Evolutionary conservation across 2,113 vertebrate species (phyloP).

Genomic region (Hylia prasina): DNA sequence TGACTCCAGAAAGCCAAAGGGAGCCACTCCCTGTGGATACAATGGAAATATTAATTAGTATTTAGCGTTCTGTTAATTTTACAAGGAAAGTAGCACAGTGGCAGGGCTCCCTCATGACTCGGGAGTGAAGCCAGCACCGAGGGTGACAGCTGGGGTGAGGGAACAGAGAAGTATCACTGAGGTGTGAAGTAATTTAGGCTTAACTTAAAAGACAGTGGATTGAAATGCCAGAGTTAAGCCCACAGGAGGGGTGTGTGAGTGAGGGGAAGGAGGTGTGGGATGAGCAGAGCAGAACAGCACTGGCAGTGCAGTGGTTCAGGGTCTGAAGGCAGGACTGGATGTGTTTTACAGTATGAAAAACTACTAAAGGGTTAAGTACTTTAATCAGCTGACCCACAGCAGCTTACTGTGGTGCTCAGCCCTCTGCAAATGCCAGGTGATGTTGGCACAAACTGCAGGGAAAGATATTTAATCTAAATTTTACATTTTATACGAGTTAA

Average conservation of each 20-base stretch:
- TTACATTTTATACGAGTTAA: neutral
- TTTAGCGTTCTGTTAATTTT: neutral
- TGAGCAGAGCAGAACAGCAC: neutral
- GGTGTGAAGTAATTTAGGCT: neutral
- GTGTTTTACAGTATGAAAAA: neutral
- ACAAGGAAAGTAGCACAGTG: neutral
- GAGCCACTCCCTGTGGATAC: neutral
- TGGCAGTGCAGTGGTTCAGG: neutral
- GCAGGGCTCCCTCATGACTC: neutral
- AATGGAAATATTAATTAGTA: neutral
- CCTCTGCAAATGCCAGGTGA: neutral
- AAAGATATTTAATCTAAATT: neutral
- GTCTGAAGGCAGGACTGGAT: neutral
- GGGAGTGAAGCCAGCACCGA: neutral
- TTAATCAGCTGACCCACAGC: neutral
- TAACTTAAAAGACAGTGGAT: neutral
- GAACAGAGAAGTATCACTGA: neutral
- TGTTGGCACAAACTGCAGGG: neutral
- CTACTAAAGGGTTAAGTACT: neutral
- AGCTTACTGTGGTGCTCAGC: neutral
- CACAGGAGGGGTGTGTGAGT: neutral
- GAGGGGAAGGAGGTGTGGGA: neutral
- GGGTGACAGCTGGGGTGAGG: neutral
- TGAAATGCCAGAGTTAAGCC: neutral
- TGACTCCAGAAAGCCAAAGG: neutral